Evolutionary conservation across 1,140 invertebrate genomes (phyloP), one percentile per base, ranked within the genome.

Genomic region (Drosophila melanogaster): DNA sequence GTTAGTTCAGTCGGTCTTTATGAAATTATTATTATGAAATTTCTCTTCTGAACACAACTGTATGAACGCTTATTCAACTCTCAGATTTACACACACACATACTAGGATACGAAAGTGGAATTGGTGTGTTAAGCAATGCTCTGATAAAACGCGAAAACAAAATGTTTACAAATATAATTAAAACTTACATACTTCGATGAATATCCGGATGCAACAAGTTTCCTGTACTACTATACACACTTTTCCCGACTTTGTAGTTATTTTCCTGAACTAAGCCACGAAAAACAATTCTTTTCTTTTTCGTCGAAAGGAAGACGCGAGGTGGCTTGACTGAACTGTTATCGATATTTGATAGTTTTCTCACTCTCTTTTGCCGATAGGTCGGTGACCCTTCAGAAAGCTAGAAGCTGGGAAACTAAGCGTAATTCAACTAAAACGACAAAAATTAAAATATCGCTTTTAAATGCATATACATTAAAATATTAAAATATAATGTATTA

Each of bases 301-400:
- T 1, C 12, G 3, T 2, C 5, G 7, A 35, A 22, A 22, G 5
- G 5, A 59, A 10, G 0, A 2, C 33, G 24, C 26, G 6, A 17
- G 7, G 6, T 0, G 38, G 7, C 14, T 17, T 26, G 7, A 26
- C n/a, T n/a, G n/a, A n/a, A n/a, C n/a, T n/a, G n/a, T n/a, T n/a
- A n/a, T n/a, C 22, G 14, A 26, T 26, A 26, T 26, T 50, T 24
- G 24, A 30, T 49, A 17, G n/a, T n/a, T n/a, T n/a, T n/a, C n/a
- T n/a, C n/a, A n/a, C 1, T 41, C n/a, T 77, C 75, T 41, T 14
- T 4, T 37, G 2, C 35, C 35, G 12, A 12, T 0, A 24, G 24
- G 24, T 24, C 5, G 24, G 4, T 24, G 24, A 24, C 24, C 24
- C n/a, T 5, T n/a, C 3, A 15, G 14, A 15, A 40, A 40, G 38